A percentile compares a stretch with the other conserved stretches of the same genome.
phyloP scores from a whole-genome alignment of 35 echinoderm and acorn worm species.

The Heliocidaris erythrogramma region DNA sequence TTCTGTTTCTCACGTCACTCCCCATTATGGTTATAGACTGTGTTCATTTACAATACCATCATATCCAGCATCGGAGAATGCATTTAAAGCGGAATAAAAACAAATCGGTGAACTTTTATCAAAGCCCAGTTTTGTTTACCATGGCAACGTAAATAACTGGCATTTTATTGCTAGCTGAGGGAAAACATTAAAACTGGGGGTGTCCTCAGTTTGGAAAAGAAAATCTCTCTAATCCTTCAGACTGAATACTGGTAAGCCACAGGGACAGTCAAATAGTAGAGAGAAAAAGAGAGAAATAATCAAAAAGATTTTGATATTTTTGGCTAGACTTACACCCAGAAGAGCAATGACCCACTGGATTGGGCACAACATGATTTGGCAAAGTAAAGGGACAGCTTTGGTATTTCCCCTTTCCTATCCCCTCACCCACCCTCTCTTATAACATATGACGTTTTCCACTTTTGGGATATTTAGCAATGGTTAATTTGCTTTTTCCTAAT shows the following conservation, averaged over 20 bases:
- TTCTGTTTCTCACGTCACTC: not conserved
- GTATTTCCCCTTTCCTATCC: not conserved
- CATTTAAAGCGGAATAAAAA: not conserved
- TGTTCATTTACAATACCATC: not conserved
- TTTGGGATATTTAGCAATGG: not conserved
- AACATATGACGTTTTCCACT: not conserved
- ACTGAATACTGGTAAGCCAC: not conserved
- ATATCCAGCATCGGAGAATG: not conserved
- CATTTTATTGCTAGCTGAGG: not conserved
- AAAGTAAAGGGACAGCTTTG: not conserved
- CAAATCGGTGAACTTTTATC: not conserved
- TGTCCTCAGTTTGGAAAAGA: not conserved
- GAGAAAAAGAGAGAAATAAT: not conserved
- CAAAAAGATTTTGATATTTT: slow-evolving; percentile 12
- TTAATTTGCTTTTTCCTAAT: too few species aligned
- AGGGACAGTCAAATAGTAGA: not conserved
- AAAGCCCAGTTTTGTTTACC: not conserved
- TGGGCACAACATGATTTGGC: not conserved
- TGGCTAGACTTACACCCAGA: not conserved
- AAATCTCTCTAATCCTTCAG: not conserved
- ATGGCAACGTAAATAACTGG: not conserved
- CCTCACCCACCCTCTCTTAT: not conserved
- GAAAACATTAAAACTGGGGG: not conserved
- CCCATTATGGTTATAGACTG: not conserved
- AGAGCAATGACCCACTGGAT: not conserved